A percentile compares a stretch with the other conserved stretches of the same genome.
Conservation (phyloP, 2,113 vertebrate species). For the Paramormyrops kingsleyae region DNA sequence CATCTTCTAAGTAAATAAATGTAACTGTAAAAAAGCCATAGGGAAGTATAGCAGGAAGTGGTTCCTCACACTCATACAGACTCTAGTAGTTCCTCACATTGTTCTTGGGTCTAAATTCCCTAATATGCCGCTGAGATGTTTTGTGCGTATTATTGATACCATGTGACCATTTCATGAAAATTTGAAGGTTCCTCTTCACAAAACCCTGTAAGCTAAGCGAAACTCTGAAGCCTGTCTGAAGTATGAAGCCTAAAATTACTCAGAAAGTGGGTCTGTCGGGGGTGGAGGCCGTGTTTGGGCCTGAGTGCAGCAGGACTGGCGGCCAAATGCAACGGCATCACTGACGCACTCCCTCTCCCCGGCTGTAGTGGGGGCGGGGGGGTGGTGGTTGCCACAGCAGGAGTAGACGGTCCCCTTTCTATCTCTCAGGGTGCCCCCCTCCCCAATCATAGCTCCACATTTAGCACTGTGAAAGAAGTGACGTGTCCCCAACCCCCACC, state of each 20-base stretch:
- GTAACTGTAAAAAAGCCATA: background rate
- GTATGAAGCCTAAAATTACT: background rate
- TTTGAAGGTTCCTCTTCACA: background rate
- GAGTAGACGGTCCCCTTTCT: background rate
- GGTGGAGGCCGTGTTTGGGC: background rate
- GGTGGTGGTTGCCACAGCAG: background rate
- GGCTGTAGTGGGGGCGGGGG: background rate
- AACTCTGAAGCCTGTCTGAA: background rate
- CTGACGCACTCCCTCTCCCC: background rate
- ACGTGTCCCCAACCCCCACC: slow-evolving; percentile 5
- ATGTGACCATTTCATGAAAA: background rate
- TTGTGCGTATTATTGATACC: background rate
- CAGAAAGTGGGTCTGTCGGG: background rate
- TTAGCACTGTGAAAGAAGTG: slow-evolving; percentile 16
- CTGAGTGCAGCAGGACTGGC: background rate
- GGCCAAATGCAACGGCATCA: background rate
- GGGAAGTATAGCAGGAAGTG: background rate
- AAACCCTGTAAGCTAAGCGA: background rate
- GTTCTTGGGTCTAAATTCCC: background rate
- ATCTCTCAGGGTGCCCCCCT: background rate
- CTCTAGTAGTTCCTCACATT: background rate
- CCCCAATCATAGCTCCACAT: background rate
- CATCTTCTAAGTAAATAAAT: background rate
- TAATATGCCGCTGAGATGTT: background rate
- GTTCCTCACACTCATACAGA: background rate